Evolutionary conservation across 2,113 vertebrate genomes (phyloP).

Genomic region (Myxocyprinus asiaticus): DNA sequence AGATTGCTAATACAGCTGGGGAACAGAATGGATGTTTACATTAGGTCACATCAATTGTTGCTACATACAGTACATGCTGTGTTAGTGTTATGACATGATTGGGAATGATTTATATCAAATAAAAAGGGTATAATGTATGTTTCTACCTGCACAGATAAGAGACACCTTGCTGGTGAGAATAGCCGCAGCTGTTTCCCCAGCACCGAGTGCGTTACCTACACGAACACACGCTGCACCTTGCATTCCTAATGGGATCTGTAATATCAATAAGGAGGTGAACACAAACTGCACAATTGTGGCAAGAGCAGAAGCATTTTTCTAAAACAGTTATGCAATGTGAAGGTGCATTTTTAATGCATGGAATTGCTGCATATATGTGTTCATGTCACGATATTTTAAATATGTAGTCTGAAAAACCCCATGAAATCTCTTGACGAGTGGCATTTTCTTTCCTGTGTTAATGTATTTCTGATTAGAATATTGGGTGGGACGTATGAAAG

Average conservation of each 20-base stretch:
- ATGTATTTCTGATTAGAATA: too few species aligned
- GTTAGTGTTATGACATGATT: background rate
- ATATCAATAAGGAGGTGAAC: background rate
- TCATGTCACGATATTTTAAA: too few species aligned
- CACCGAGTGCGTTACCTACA: slow-evolving; percentile 86
- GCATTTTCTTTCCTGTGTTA: too few species aligned
- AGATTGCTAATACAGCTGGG: slow-evolving; percentile 73
- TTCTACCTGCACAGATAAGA: slow-evolving; percentile 76
- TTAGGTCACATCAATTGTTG: background rate
- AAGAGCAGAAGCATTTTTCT: too few species aligned
- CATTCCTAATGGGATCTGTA: slow-evolving; percentile 82
- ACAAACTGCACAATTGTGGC: background rate
- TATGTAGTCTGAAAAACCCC: too few species aligned
- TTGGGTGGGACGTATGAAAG: too few species aligned
- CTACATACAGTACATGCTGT: background rate
- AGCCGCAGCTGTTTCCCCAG: slow-evolving; percentile 76
- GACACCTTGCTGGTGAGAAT: slow-evolving; percentile 74
- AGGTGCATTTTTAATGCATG: too few species aligned
- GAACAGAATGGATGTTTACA: slow-evolving; percentile 39
- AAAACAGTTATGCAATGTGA: too few species aligned
- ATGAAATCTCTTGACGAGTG: too few species aligned
- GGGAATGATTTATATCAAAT: background rate
- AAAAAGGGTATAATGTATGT: background rate
- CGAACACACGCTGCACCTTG: slow-evolving; percentile 79
- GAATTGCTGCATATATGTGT: too few species aligned